Conservation (phyloP, 2,888 invertebrate species). For the Physocephala rufipes region DNA sequence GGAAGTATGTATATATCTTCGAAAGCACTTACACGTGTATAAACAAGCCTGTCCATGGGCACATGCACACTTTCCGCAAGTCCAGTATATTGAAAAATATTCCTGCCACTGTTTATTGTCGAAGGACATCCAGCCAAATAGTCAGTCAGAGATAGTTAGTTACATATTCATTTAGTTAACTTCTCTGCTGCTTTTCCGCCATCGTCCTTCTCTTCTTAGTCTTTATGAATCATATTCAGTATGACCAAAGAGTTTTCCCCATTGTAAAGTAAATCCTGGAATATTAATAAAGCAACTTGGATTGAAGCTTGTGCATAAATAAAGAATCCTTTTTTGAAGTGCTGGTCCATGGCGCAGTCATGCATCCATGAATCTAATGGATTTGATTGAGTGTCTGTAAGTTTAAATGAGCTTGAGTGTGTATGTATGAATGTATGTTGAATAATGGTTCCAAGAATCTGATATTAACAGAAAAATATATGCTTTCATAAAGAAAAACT, state of each 20-base stretch:
- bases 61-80: neutral
- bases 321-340: slow-evolving; percentile 10
- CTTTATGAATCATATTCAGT: neutral
- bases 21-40: neutral
- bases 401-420: neutral
- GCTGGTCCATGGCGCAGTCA: neutral
- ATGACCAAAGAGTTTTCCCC: neutral
- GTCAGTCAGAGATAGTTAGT: slow-evolving; percentile 1
- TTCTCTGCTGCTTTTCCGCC: neutral
- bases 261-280: slow-evolving; percentile 14
- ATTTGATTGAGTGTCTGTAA: slow-evolving; percentile 7
- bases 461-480: too few species aligned
- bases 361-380: neutral
- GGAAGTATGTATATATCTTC: neutral
- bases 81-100: neutral
- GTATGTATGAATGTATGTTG: neutral
- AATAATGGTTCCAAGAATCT: neutral
- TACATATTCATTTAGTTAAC: neutral
- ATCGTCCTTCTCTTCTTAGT: neutral
- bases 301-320: slow-evolving; percentile 13
- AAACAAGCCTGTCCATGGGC: neutral
- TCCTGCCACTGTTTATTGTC: neutral
- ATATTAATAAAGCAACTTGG: slow-evolving; percentile 14
- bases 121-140: neutral
- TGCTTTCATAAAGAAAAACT: too few species aligned